These are phyloP conservation scores for Seladonia tumulorum DNA, from an alignment of 2,888 invertebrate genomes.

Conservation along the genomic window DNA sequence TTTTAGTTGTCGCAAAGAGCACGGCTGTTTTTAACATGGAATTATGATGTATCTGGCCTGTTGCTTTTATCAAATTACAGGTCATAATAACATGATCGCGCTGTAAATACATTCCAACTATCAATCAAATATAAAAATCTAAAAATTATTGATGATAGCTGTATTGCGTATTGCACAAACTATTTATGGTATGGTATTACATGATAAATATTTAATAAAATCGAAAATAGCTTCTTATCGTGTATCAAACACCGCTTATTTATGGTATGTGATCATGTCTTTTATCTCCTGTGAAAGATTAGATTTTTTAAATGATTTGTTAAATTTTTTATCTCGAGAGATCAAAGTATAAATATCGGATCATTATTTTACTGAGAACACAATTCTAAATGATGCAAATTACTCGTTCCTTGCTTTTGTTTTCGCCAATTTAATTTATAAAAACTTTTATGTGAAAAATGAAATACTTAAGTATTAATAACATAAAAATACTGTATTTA, in stretches of 20 bases:
- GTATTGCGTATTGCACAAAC: background rate
- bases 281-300: background rate
- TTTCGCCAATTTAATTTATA: background rate
- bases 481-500: no score
- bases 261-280: background rate
- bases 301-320: background rate
- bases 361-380: background rate
- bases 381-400: background rate
- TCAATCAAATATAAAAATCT: background rate
- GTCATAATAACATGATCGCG: no score
- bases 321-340: background rate
- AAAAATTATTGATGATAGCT: background rate
- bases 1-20: no score
- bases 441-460: background rate
- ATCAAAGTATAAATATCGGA: background rate
- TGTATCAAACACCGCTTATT: background rate
- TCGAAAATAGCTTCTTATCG: background rate
- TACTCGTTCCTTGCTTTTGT: background rate
- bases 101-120: background rate
- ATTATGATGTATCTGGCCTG: no score
- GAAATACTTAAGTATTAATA: background rate
- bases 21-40: no score
- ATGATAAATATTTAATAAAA: background rate
- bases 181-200: background rate
- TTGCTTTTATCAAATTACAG: no score